Percentiles rank a stretch among this genome's conserved stretches.
Evolutionary conservation across 2,797 vertebrate genomes (phyloP).

Genomic region (Oreortyx pictus): DNA sequence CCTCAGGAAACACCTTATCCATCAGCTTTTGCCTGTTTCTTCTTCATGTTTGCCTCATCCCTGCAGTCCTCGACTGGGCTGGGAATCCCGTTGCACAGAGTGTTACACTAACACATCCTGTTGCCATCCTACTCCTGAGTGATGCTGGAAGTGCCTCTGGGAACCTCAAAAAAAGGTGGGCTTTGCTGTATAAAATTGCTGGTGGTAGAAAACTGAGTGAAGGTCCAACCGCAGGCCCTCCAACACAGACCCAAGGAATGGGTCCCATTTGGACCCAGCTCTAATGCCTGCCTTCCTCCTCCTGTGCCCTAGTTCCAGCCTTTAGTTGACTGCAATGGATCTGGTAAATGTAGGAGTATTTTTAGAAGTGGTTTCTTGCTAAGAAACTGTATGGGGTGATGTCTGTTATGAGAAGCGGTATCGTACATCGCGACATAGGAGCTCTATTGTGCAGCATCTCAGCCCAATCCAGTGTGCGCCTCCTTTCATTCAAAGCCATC

Average conservation of each 20-base stretch:
- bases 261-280: neutral
- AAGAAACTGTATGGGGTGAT: neutral
- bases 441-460: neutral
- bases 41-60: neutral
- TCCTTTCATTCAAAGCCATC: neutral
- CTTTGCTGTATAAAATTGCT: neutral
- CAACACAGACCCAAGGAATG: rapidly evolving
- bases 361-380: neutral
- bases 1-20: neutral
- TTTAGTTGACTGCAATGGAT: neutral
- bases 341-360: rapidly evolving
- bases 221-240: neutral
- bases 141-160: rapidly evolving
- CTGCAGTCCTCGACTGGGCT: neutral
- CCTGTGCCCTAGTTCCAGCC: rapidly evolving
- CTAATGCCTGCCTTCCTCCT: neutral
- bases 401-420: rapidly evolving
- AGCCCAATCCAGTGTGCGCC: neutral
- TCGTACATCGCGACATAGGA: too few relatives aligned
- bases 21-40: neutral
- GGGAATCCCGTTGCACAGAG: neutral
- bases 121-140: neutral
- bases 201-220: rapidly evolving
- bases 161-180: neutral
- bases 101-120: neutral